Evolutionary conservation across 2,888 invertebrate genomes (phyloP).

Genomic region (Drosophila subquinaria): DNA sequence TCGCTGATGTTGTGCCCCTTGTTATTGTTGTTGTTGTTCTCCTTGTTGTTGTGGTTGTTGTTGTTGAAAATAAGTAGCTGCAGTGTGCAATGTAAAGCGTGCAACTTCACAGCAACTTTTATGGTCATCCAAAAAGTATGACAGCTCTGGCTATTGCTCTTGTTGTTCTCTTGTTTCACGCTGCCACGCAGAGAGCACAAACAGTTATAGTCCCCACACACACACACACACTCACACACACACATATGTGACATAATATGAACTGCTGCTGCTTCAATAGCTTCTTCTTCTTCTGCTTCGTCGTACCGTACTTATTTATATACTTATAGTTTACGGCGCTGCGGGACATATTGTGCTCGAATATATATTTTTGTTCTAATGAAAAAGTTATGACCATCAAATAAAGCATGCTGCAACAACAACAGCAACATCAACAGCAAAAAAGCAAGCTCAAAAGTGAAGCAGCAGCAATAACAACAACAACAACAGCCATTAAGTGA

Average conservation of each 20-base stretch:
- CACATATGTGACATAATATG: conserved; percentile 62
- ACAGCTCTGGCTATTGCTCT: conserved; percentile 76
- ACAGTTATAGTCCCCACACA: not conserved
- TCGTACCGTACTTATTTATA: conserved; percentile 74
- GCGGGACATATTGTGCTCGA: conserved; percentile 79
- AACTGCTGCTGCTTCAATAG: conserved; percentile 53
- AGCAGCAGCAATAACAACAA: conserved; percentile 52
- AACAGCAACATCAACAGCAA: conserved; percentile 22
- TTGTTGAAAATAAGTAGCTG: conserved; percentile 46
- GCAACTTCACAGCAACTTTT: conserved; percentile 78
- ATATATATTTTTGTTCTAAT: conserved; percentile 82
- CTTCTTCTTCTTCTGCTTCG: conserved; percentile 3
- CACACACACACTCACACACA: conserved; percentile 10
- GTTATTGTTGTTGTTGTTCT: conserved; percentile 14
- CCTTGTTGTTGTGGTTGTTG: conserved; percentile 13
- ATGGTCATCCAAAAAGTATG: conserved; percentile 81
- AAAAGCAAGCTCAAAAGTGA: conserved; percentile 69
- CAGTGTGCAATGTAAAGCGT: conserved; percentile 69
- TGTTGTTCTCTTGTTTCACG: conserved; percentile 34
- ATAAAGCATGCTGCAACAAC: conserved; percentile 76
- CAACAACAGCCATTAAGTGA: conserved; percentile 72
- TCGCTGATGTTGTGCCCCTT: conserved; percentile 10
- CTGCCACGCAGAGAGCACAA: conserved; percentile 41
- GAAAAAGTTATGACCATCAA: conserved; percentile 81
- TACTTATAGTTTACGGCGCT: conserved; percentile 80